Evolutionary conservation across 2,113 vertebrate species (phyloP).

Genomic region (Trogon melanurus): DNA sequence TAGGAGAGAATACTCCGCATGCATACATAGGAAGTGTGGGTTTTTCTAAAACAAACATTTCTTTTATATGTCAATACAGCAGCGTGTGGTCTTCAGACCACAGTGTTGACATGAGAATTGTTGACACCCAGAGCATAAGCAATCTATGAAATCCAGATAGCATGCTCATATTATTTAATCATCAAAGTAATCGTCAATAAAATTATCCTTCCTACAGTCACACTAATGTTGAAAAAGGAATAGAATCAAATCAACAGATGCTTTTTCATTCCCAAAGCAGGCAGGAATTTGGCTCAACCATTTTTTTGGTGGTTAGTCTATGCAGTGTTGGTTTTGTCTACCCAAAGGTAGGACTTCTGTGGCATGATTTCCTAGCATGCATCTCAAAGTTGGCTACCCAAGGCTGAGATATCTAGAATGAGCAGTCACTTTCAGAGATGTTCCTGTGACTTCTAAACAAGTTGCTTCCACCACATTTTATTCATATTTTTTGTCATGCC

Average conservation of each 20-base stretch:
- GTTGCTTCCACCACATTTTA: neutral
- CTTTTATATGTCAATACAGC: neutral
- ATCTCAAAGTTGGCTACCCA: neutral
- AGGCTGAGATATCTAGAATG: neutral
- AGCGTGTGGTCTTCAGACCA: neutral
- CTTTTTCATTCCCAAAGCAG: neutral
- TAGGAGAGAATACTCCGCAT: neutral
- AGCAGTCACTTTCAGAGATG: neutral
- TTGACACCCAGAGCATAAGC: neutral
- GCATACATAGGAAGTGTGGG: neutral
- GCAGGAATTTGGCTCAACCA: neutral
- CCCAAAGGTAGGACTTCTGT: neutral
- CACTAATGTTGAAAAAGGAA: neutral
- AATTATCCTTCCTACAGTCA: neutral
- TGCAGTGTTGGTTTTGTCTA: neutral
- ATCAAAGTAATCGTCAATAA: neutral
- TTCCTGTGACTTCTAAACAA: neutral
- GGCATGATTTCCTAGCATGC: neutral
- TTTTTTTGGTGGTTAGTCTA: neutral
- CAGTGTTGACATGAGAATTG: neutral
- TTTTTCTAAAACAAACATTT: constrained; percentile 7
- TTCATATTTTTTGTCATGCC: neutral
- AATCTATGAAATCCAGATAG: neutral
- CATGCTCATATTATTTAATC: neutral
- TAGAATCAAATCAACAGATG: neutral